A percentile compares a stretch with the other conserved stretches of the same genome.
Evolutionary conservation across 2,888 invertebrate genomes (phyloP).

Genomic region (Nemapogon koenigi): DNA sequence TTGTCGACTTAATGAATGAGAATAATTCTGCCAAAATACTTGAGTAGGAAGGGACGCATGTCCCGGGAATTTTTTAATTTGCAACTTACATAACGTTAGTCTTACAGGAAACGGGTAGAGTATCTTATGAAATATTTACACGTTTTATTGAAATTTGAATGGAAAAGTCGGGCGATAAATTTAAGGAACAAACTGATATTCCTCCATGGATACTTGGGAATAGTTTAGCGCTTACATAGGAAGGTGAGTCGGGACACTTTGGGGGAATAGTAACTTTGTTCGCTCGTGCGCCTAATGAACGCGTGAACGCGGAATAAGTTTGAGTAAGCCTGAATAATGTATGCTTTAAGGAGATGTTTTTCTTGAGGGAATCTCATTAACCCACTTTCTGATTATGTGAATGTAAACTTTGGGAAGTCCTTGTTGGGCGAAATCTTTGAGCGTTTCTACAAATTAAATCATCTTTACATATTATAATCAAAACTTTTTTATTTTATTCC

Average conservation of each 20-base stretch:
- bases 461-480: conserved; percentile 20
- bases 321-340: conserved; percentile 61
- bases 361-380: conserved; percentile 63
- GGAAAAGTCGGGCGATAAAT: conserved; percentile 65
- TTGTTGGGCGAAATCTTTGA: conserved; percentile 48
- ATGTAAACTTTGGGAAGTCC: conserved; percentile 56
- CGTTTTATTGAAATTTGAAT: conserved; percentile 61
- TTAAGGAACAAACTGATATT: conserved; percentile 53
- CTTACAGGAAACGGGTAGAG: conserved; percentile 61
- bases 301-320: conserved; percentile 62
- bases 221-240: conserved; percentile 55
- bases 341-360: conserved; percentile 65
- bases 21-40: conserved; percentile 64
- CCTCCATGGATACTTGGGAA: conserved; percentile 54
- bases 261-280: conserved; percentile 50
- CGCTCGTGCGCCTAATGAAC: conserved; percentile 52
- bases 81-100: conserved; percentile 64
- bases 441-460: conserved; percentile 45
- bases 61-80: conserved; percentile 65
- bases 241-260: conserved; percentile 40
- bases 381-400: conserved; percentile 61
- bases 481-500: conserved; percentile 4
- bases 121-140: conserved; percentile 62
- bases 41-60: conserved; percentile 60
- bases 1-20: conserved; percentile 62